Evolutionary conservation across 2,888 invertebrate genomes (phyloP).

Genomic region (Margaritifera margaritifera): DNA sequence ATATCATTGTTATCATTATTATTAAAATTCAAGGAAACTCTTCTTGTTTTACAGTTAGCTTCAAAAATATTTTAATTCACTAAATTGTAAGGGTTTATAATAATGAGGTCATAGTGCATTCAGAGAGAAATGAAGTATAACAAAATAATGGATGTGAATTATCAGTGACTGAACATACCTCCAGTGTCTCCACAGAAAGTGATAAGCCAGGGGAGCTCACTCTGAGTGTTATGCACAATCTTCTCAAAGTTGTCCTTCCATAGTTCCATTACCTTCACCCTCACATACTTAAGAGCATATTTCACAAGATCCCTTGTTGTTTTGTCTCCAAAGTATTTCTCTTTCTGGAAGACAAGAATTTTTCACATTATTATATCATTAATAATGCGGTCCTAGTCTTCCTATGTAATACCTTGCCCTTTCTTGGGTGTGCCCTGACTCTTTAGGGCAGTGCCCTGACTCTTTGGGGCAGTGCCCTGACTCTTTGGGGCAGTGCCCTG

Average conservation of each 20-base stretch:
- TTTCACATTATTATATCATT: neutral
- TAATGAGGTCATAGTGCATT: too few species aligned
- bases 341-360: slow-evolving; percentile 74
- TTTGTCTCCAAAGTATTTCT: slow-evolving; percentile 78
- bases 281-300: slow-evolving; percentile 79
- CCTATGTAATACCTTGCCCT: neutral
- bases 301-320: slow-evolving; percentile 78
- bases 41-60: too few species aligned
- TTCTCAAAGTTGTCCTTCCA: slow-evolving; percentile 72
- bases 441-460: neutral
- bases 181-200: slow-evolving; percentile 78
- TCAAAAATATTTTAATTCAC: too few species aligned
- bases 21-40: too few species aligned
- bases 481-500: neutral
- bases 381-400: neutral
- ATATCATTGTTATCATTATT: too few species aligned
- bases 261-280: slow-evolving; percentile 72
- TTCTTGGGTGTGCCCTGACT: neutral
- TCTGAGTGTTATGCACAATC: slow-evolving; percentile 49
- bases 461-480: neutral
- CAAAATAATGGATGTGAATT: neutral
- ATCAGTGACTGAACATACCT: slow-evolving; percentile 52
- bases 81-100: too few species aligned
- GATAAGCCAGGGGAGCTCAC: slow-evolving; percentile 76
- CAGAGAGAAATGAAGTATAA: too few species aligned